Evolutionary conservation across 1,140 invertebrate species (phyloP).

Genomic region (Potamilus streckersoni): DNA sequence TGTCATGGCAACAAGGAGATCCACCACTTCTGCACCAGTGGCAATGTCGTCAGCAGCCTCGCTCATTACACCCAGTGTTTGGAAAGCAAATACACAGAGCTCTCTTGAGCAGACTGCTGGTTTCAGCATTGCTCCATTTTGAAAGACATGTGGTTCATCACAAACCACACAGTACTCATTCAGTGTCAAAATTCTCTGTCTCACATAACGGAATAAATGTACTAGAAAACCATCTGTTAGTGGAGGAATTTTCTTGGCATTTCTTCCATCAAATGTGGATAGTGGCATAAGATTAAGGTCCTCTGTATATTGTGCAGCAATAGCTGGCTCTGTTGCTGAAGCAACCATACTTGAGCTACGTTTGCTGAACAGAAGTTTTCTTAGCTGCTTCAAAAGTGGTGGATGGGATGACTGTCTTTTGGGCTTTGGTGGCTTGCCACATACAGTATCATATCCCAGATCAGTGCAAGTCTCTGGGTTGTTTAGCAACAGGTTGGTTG

Average conservation of each 20-base stretch:
- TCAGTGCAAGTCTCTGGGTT: conserved; percentile 27
- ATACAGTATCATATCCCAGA: not conserved
- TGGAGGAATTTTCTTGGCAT: conserved; percentile 18
- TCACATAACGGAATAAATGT: conserved; percentile 54
- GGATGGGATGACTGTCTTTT: conserved; percentile 21
- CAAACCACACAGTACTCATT: conserved; percentile 65
- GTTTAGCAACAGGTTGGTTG: conserved; percentile 36
- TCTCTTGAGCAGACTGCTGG: conserved; percentile 60
- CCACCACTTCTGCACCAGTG: conserved; percentile 60
- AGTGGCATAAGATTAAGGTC: conserved; percentile 26
- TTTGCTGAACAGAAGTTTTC: conserved; percentile 9
- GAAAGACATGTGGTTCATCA: conserved; percentile 62
- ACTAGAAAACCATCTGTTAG: conserved; percentile 29
- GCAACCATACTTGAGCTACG: conserved; percentile 7
- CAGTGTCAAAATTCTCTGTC: conserved; percentile 59
- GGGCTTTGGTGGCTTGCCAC: not conserved
- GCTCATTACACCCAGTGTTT: conserved; percentile 62
- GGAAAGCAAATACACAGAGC: conserved; percentile 62
- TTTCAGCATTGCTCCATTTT: conserved; percentile 63
- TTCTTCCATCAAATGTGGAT: conserved; percentile 18
- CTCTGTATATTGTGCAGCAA: conserved; percentile 4
- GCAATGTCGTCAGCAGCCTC: conserved; percentile 58
- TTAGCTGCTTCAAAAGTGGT: conserved; percentile 9
- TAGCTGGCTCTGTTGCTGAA: not conserved
- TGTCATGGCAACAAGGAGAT: conserved; percentile 60